Evolutionary conservation across 1,140 invertebrate species (phyloP).

Genomic region (Dendroctonus ponderosae): DNA sequence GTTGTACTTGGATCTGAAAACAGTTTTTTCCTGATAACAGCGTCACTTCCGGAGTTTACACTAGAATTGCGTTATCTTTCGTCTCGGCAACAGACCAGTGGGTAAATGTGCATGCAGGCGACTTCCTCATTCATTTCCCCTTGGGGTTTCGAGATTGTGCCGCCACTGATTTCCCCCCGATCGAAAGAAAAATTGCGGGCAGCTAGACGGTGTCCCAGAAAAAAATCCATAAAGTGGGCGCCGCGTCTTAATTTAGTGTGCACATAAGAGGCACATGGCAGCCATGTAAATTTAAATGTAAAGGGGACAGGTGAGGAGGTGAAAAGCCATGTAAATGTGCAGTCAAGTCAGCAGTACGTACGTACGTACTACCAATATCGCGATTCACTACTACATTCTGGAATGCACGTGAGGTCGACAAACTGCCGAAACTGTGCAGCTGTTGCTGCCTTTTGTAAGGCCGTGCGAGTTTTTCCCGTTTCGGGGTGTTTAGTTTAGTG

Average conservation of each 20-base stretch:
- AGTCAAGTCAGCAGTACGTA: no score
- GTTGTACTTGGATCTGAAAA: no score
- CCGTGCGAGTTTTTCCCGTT: background rate
- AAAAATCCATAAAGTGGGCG: constrained; percentile 21
- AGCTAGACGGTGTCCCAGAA: background rate
- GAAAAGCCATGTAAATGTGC: background rate
- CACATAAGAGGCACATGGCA: constrained; percentile 1
- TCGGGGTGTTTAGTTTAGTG: background rate
- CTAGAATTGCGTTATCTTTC: no score
- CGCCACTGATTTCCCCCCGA: background rate
- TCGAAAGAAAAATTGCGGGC: background rate
- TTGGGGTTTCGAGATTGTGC: background rate
- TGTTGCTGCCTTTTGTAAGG: background rate
- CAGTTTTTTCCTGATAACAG: no score
- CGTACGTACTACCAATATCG: no score
- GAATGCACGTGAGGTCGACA: constrained; percentile 4
- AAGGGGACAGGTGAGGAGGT: constrained; percentile 9
- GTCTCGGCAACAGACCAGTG: no score
- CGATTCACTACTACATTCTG: no score
- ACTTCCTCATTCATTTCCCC: no score
- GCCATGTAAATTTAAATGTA: background rate
- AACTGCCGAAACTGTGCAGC: constrained; percentile 1
- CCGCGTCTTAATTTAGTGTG: constrained; percentile 19
- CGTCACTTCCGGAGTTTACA: no score
- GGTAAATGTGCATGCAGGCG: no score